Evolutionary conservation across 2,113 vertebrate genomes (phyloP).

Genomic region (Channa argus): DNA sequence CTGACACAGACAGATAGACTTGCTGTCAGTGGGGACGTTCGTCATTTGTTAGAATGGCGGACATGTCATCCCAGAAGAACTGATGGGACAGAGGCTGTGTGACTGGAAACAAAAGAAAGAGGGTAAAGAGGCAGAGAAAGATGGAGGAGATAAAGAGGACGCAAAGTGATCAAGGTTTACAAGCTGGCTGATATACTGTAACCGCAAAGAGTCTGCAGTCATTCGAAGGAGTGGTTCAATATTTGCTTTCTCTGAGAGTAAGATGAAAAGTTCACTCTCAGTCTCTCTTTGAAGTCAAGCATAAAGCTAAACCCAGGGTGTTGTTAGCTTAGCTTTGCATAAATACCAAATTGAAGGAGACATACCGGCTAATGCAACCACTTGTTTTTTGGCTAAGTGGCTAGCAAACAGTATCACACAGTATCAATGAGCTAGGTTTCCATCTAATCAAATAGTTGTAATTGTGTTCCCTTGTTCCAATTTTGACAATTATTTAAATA

Average conservation of each 20-base stretch:
- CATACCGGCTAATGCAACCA: no score
- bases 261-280: neutral
- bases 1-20: constrained; percentile 84
- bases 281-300: neutral
- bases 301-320: neutral
- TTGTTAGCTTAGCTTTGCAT: neutral
- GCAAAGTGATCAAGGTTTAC: constrained; percentile 26
- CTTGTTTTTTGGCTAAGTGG: no score
- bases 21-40: constrained; percentile 70
- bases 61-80: constrained; percentile 71
- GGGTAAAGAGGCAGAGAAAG: constrained; percentile 12
- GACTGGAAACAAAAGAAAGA: constrained; percentile 62
- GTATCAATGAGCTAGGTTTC: no score
- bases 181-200: constrained; percentile 2
- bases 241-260: neutral
- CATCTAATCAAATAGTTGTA: no score
- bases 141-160: constrained; percentile 8
- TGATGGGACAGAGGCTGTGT: constrained; percentile 55
- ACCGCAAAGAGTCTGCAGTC: neutral
- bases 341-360: no score
- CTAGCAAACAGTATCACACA: no score
- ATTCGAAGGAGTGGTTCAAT: constrained; percentile 5
- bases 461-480: no score
- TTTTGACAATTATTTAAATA: no score
- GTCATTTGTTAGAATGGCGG: constrained; percentile 79